These are phyloP conservation scores for Chionomys nivalis DNA, from an alignment of 2,113 vertebrate species.

Conservation along the genomic window DNA sequence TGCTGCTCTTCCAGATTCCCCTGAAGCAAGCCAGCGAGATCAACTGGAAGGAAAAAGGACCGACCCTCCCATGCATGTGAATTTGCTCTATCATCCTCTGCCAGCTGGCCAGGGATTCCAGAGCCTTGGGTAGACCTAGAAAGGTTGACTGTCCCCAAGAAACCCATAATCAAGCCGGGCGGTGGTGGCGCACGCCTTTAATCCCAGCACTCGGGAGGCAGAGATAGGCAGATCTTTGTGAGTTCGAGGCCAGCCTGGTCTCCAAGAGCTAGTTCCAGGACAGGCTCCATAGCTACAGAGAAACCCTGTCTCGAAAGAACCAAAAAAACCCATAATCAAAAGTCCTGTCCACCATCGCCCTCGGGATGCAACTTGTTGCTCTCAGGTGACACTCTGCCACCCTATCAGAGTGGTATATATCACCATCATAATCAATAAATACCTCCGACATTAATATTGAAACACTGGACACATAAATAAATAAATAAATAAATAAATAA, in stretches of 20 bases:
- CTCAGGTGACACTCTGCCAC: neutral
- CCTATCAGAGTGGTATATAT: neutral
- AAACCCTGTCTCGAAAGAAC: too few species aligned
- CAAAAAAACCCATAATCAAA: neutral
- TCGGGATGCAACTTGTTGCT: neutral
- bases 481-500: neutral
- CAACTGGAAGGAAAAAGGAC: neutral
- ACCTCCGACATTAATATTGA: too few species aligned
- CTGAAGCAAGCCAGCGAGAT: neutral
- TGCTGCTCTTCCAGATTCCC: neutral
- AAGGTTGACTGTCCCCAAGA: neutral
- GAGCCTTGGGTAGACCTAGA: neutral
- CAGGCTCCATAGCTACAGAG: too few species aligned
- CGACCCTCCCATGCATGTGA: rapidly evolving
- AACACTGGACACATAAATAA: neutral
- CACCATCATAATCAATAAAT: neutral
- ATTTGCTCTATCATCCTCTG: neutral
- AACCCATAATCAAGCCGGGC: neutral
- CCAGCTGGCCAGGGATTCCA: neutral
- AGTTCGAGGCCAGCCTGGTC: too few species aligned
- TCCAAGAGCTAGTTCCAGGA: too few species aligned
- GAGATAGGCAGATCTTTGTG: too few species aligned
- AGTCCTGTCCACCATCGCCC: neutral
- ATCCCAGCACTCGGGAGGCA: too few species aligned
- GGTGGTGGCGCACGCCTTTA: too few species aligned